A percentile compares a stretch with the other conserved stretches of the same genome.
Evolutionary conservation across 2,113 vertebrate genomes (phyloP).

Genomic region (Istiophorus platypterus): DNA sequence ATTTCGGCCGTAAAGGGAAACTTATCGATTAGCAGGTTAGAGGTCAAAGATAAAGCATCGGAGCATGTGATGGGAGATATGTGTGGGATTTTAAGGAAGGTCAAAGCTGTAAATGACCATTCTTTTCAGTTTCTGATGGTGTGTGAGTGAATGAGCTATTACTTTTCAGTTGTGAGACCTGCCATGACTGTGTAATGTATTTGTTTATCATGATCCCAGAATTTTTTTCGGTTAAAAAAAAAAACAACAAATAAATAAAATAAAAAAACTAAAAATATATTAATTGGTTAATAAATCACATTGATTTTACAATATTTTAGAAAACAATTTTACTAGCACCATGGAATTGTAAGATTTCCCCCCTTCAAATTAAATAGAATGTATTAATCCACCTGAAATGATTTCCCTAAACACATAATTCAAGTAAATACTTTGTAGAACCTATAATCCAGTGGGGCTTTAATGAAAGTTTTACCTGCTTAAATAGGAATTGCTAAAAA

Average conservation of each 20-base stretch:
- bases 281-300: background rate
- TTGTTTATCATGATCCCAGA: background rate
- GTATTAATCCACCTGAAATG: background rate
- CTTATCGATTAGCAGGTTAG: background rate
- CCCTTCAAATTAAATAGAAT: constrained; percentile 13
- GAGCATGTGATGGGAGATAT: background rate
- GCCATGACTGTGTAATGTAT: background rate
- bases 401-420: constrained; percentile 8
- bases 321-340: background rate
- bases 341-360: background rate
- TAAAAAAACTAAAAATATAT: background rate
- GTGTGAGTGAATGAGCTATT: background rate
- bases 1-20: background rate
- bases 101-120: background rate
- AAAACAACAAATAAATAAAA: background rate
- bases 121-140: background rate
- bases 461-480: constrained; percentile 66
- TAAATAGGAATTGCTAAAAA: constrained; percentile 56
- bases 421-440: constrained; percentile 35
- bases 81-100: background rate
- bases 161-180: background rate
- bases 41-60: background rate
- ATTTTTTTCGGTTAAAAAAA: background rate
- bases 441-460: constrained; percentile 37
- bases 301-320: background rate